phyloP scores from a whole-genome alignment of 2,888 invertebrate species.

The Amblyjoppa fuscipennis region DNA sequence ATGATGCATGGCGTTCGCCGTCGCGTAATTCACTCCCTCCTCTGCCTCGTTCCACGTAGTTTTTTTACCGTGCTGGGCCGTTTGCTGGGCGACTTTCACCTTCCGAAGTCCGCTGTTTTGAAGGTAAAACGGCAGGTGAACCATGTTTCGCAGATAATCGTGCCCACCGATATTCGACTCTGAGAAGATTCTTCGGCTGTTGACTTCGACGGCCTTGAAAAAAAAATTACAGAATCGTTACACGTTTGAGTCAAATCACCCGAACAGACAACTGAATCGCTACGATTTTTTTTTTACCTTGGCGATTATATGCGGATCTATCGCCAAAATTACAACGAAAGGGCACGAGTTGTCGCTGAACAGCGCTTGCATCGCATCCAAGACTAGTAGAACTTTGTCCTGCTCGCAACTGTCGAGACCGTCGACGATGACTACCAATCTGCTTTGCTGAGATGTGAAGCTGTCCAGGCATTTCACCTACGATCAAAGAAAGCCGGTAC shows the following conservation, averaged over 20 bases:
- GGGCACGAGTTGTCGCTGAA: conserved; percentile 97
- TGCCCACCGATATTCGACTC: conserved; percentile 98
- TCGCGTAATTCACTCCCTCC: conserved; percentile 85
- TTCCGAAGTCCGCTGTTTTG: conserved; percentile 98
- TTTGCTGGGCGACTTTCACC: conserved; percentile 94
- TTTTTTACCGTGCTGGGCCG: conserved; percentile 86
- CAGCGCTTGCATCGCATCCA: conserved; percentile 97
- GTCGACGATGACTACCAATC: conserved; percentile 98
- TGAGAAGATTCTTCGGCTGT: conserved; percentile 94
- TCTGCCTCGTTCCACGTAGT: conserved; percentile 86
- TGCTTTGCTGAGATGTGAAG: conserved; percentile 96
- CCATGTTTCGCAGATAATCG: conserved; percentile 97
- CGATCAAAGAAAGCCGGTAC: conserved; percentile 63
- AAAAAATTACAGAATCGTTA: conserved; percentile 33
- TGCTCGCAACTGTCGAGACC: conserved; percentile 99
- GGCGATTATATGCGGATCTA: conserved; percentile 99
- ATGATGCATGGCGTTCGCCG: conserved; percentile 85
- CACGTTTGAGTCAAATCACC: neutral
- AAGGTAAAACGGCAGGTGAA: conserved; percentile 98
- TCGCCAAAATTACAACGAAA: conserved; percentile 97
- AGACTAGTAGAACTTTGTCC: conserved; percentile 95
- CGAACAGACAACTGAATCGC: neutral
- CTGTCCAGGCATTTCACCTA: conserved; percentile 96
- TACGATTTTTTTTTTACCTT: conserved; percentile 88
- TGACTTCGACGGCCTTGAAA: conserved; percentile 93